Evolutionary conservation across 2,113 vertebrate genomes (phyloP).

Genomic region (Ophiodon elongatus): DNA sequence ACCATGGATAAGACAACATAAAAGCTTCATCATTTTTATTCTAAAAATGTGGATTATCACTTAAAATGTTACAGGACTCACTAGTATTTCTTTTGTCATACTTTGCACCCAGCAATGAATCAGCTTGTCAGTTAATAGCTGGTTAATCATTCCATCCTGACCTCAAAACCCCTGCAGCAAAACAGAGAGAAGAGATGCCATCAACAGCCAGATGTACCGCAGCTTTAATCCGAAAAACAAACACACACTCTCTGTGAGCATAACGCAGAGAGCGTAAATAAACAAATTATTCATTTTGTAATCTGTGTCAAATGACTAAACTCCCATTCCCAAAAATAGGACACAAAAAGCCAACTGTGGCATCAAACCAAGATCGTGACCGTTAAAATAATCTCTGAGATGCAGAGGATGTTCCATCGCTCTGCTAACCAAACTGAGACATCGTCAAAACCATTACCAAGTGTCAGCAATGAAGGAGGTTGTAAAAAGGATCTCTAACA

Average conservation of each 20-base stretch:
- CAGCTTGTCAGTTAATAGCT: constrained; percentile 58
- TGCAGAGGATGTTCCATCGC: constrained; percentile 1
- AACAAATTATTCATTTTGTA: constrained; percentile 52
- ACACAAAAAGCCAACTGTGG: background rate
- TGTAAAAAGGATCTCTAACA: background rate
- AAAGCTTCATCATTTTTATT: background rate
- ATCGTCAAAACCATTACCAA: background rate
- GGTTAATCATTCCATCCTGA: constrained; percentile 69
- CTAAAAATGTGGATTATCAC: constrained; percentile 23
- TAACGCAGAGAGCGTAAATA: constrained; percentile 22
- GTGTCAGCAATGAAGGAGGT: background rate
- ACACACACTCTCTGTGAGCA: constrained; percentile 19
- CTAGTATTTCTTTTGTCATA: constrained; percentile 23
- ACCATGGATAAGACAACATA: background rate
- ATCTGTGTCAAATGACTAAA: constrained; percentile 18
- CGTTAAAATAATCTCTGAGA: background rate
- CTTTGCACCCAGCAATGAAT: constrained; percentile 52
- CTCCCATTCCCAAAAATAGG: background rate
- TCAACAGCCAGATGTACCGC: constrained; percentile 37
- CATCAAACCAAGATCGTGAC: background rate
- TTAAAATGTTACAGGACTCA: constrained; percentile 27
- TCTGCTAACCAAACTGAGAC: constrained; percentile 15
- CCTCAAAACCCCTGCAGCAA: constrained; percentile 64
- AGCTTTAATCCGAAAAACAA: constrained; percentile 57
- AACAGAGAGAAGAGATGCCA: constrained; percentile 60